Base-by-base conservation (phyloP, 1,140 invertebrate species). In the Pseudomyrmex dendroicus region DNA sequence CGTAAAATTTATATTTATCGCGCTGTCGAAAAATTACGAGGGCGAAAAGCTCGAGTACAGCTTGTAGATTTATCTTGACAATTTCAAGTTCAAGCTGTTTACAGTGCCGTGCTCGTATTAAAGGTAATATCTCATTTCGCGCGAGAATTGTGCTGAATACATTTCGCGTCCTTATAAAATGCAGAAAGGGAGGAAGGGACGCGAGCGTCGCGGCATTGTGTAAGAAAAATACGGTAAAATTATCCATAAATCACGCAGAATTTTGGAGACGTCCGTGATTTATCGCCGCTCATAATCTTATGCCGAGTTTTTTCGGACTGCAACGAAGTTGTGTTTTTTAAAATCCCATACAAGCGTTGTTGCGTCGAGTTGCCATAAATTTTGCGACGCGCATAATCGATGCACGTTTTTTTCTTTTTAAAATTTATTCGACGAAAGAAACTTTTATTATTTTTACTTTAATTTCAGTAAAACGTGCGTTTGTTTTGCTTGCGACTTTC, bases 51-150 rank as follows among this genome's bases (percentile, higher is more conserved):
- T 25, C 2, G 66, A 54, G 15, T 56, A 15, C 44, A 35, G 62
- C 15, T 77, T 56, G 54, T 46, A 50, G 25, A 80, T 80, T 72
- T 80, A 80, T 80, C 54, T 61, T 44, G 35, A 80, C 76, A 80
- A 80, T 72, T 66, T 80, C 66, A 80, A 80, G 76, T 80, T 72
- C 76, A 80, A 72, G 66, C 56, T 80, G 76, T 80, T 80, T 80
- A 80, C 76, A 50, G 54, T 70, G 15, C 76, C 76, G 20, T 57
- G 17, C 64, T 15, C 64, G 54, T 80, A 80, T 59, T 80, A 80
- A 80, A 80, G 76, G 66, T 80, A 80, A 80, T 80, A 80, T 80
- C 76, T 80, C 76, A 80, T 80, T 80, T 80, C 66, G 44, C 66
- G 54, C 50, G 76, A 35, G 54, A 80, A 80, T 80, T 80, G 66